phyloP scores from a whole-genome alignment of 2,888 invertebrate genomes.

The Cantharis lateralis region DNA sequence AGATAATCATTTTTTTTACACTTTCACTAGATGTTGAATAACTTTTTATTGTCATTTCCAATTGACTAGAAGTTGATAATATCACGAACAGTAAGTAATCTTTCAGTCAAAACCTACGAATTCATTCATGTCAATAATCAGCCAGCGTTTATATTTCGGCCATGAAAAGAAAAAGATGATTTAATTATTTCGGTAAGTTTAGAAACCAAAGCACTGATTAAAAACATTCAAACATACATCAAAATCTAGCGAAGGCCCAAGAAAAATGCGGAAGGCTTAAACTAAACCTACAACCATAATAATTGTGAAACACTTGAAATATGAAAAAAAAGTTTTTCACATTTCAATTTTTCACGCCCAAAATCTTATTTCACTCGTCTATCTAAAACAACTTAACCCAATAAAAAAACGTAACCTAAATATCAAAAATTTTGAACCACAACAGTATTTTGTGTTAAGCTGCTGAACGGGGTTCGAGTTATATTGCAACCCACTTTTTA shows the following conservation, averaged over 20 bases:
- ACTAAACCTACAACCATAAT: slow-evolving; percentile 45
- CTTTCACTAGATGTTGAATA: slow-evolving; percentile 38
- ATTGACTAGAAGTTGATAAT: not conserved
- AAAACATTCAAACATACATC: slow-evolving; percentile 28
- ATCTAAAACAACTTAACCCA: slow-evolving; percentile 33
- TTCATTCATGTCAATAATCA: not conserved
- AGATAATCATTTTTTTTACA: slow-evolving; percentile 29
- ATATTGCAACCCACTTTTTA: slow-evolving; percentile 33
- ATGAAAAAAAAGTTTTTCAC: slow-evolving; percentile 5
- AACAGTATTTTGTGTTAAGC: slow-evolving; percentile 38
- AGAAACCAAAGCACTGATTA: slow-evolving; percentile 23
- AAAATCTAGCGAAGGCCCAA: slow-evolving; percentile 54
- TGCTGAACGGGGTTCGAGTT: slow-evolving; percentile 28
- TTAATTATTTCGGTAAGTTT: slow-evolving; percentile 11
- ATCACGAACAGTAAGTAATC: not conserved
- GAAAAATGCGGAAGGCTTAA: slow-evolving; percentile 49
- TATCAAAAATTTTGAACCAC: slow-evolving; percentile 33
- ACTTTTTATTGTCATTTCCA: not conserved
- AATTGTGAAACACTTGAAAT: slow-evolving; percentile 23
- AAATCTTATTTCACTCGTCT: slow-evolving; percentile 11
- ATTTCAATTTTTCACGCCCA: slow-evolving; percentile 15
- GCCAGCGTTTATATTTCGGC: not conserved
- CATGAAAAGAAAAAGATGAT: slow-evolving; percentile 5
- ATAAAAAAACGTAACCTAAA: slow-evolving; percentile 30
- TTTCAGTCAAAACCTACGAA: not conserved